A percentile compares a stretch with the other conserved stretches of the same genome.
Conservation (phyloP, 2,888 invertebrate species). For the Apamea anceps region DNA sequence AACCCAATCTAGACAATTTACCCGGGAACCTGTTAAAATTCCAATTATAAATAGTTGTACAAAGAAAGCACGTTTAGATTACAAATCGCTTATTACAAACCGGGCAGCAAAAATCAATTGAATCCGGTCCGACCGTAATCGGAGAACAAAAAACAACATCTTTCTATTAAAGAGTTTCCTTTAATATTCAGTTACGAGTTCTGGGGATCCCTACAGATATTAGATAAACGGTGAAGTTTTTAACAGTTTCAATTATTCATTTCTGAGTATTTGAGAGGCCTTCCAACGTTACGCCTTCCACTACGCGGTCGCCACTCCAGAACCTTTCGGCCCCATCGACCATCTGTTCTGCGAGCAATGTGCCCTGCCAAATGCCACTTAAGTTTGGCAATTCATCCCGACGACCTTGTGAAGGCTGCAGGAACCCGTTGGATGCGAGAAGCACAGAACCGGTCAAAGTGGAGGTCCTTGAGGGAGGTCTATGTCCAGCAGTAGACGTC, state of each 20-base stretch:
- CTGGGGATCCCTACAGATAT: slow-evolving; percentile 45
- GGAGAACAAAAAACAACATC: slow-evolving; percentile 48
- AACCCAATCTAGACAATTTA: slow-evolving; percentile 19
- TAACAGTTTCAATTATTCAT: slow-evolving; percentile 48
- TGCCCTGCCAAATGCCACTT: too few relatives aligned
- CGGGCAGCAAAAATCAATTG: slow-evolving; percentile 51
- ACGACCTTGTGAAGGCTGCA: too few relatives aligned
- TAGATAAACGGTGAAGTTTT: slow-evolving; percentile 36
- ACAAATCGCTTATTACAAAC: slow-evolving; percentile 48
- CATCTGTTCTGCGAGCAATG: too few relatives aligned
- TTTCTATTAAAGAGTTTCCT: slow-evolving; percentile 46
- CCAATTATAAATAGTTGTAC: slow-evolving; percentile 40
- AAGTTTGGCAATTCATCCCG: too few relatives aligned
- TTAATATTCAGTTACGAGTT: slow-evolving; percentile 59
- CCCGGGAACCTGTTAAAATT: slow-evolving; percentile 31
- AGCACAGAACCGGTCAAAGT: too few relatives aligned
- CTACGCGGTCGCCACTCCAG: too few relatives aligned
- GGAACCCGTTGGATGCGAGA: too few relatives aligned
- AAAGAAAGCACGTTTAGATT: slow-evolving; percentile 37
- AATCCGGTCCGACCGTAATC: slow-evolving; percentile 48
- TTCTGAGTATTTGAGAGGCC: slow-evolving; percentile 6
- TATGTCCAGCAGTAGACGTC: too few relatives aligned
- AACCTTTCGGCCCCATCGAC: too few relatives aligned
- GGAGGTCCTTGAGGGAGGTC: too few relatives aligned
- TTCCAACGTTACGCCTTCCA: not conserved